phyloP scores from a whole-genome alignment of 2,797 vertebrate genomes.

The Megalops cyprinoides region DNA sequence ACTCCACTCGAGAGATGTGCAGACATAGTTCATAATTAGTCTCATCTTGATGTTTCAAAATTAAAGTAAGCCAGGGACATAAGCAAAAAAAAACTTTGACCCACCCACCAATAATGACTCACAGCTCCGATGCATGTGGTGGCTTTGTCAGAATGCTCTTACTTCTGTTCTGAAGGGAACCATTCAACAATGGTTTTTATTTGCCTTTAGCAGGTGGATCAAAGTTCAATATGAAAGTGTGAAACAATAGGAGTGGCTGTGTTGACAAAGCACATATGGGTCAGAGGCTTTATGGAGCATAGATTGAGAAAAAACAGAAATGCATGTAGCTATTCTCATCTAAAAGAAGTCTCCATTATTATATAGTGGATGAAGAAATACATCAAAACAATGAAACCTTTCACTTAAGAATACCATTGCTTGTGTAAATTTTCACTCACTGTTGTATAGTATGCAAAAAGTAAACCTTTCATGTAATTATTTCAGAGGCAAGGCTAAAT shows the following conservation, averaged over 20 bases:
- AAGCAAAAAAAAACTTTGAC: neutral
- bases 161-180: conserved; percentile 4
- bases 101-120: conserved; percentile 9
- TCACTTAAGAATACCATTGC: neutral
- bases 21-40: conserved; percentile 20
- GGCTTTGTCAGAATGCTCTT: neutral
- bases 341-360: neutral
- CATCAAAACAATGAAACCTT: too few relatives aligned
- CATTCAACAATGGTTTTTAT: conserved; percentile 5
- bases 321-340: neutral
- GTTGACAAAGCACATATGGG: neutral
- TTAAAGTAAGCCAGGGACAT: neutral
- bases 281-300: neutral
- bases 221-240: conserved; percentile 10
- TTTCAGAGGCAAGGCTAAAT: neutral
- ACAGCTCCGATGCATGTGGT: neutral
- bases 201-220: conserved; percentile 12
- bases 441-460: neutral
- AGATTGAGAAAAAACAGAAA: neutral
- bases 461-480: neutral
- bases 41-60: conserved; percentile 13
- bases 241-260: conserved; percentile 14
- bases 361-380: neutral
- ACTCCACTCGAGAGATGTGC: conserved; percentile 4
- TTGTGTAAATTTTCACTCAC: neutral